These are phyloP conservation scores for Anser brachyrhynchus DNA, from an alignment of 2,113 vertebrate species.

Conservation along the genomic window DNA sequence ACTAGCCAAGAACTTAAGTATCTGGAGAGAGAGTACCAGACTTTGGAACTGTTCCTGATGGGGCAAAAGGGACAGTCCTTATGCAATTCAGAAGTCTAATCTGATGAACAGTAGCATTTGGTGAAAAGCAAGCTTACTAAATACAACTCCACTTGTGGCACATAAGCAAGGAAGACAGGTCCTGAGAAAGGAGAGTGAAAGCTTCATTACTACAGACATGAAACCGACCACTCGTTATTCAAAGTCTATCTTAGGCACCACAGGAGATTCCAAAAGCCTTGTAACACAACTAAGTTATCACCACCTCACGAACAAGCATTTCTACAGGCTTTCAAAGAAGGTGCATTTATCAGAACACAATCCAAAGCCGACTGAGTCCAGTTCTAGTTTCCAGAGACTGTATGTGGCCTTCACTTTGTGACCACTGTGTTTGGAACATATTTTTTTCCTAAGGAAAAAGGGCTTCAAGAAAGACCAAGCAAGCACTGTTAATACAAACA, in stretches of 20 bases:
- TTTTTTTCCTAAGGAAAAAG: background rate
- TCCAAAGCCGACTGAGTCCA: background rate
- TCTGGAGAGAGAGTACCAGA: background rate
- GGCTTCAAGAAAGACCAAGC: background rate
- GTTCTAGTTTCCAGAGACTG: background rate
- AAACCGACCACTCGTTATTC: accelerated
- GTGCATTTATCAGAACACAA: background rate
- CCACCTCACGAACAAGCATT: background rate
- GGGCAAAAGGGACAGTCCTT: background rate
- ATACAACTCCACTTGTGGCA: background rate
- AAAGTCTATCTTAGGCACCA: background rate
- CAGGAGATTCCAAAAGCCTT: background rate
- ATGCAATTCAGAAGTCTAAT: background rate
- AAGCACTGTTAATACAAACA: background rate
- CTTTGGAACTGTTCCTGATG: background rate
- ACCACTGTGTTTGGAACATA: background rate
- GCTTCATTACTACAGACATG: background rate
- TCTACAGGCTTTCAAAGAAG: background rate
- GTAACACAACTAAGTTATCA: background rate
- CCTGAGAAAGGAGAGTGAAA: background rate
- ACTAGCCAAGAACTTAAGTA: background rate
- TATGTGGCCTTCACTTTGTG: background rate
- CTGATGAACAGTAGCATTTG: background rate
- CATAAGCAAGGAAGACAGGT: accelerated
- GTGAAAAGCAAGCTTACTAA: background rate